phyloP scores from a whole-genome alignment of 2,888 invertebrate genomes.

The Cyrtodaria siliqua region DNA sequence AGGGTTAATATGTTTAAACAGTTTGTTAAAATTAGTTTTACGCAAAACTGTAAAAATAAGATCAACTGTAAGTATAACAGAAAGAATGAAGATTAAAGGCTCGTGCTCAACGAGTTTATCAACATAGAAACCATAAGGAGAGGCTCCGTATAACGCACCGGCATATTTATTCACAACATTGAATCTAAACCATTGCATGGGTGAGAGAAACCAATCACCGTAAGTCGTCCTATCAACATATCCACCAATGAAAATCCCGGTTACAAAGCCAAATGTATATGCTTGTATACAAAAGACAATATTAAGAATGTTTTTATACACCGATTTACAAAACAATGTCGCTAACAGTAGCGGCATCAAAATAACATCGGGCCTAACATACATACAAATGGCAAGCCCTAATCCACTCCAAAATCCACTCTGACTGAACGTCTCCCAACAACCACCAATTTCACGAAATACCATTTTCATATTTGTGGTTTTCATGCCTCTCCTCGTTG shows the following conservation, averaged over 20 bases:
- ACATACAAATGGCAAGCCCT: conserved; percentile 60
- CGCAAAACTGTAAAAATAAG: background rate
- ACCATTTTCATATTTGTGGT: too few species aligned
- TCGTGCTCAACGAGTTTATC: conserved; percentile 25
- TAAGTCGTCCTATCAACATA: conserved; percentile 72
- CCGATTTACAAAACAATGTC: background rate
- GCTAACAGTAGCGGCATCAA: conserved; percentile 53
- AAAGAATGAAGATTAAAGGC: conserved; percentile 10
- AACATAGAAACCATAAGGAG: conserved; percentile 28
- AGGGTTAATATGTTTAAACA: too few species aligned
- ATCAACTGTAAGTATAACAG: background rate
- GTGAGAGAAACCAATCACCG: conserved; percentile 72
- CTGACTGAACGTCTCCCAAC: too few species aligned
- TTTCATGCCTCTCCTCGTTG: too few species aligned
- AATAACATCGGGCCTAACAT: conserved; percentile 71
- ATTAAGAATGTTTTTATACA: background rate
- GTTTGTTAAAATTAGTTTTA: too few species aligned
- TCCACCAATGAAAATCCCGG: conserved; percentile 69
- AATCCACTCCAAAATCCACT: conserved; percentile 39
- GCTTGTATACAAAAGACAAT: background rate
- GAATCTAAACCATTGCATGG: conserved; percentile 78
- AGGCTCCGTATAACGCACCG: conserved; percentile 55
- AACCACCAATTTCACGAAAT: too few species aligned
- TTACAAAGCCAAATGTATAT: conserved; percentile 46
- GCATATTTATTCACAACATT: conserved; percentile 70